A percentile compares a stretch with the other conserved stretches of the same genome.
Evolutionary conservation across 2,113 vertebrate species (phyloP).

Genomic region (Dipodomys ordii): DNA sequence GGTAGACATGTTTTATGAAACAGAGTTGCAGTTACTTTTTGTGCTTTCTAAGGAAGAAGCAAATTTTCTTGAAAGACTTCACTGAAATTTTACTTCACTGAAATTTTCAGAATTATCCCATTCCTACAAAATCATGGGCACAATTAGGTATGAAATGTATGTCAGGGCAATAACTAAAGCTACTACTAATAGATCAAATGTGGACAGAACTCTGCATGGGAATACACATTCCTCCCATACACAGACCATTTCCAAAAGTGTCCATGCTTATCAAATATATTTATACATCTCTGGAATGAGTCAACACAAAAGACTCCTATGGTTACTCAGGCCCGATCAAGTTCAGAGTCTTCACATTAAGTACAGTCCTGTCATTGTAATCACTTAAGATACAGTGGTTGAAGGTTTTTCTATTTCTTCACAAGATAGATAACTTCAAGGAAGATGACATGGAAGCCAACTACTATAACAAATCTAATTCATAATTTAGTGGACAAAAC

Average conservation of each 20-base stretch:
- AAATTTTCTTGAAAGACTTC: background rate
- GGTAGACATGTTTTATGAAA: background rate
- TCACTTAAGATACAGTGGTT: background rate
- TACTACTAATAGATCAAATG: no score
- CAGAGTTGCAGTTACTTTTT: background rate
- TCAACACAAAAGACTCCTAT: background rate
- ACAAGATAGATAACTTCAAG: background rate
- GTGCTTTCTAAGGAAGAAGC: background rate
- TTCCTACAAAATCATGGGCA: background rate
- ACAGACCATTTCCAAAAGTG: background rate
- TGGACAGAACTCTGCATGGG: background rate
- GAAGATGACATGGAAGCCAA: background rate
- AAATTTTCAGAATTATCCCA: slow-evolving; percentile 32
- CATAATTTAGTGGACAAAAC: background rate
- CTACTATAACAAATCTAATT: background rate
- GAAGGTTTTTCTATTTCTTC: background rate
- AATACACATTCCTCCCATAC: background rate
- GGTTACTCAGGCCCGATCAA: background rate
- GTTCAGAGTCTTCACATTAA: background rate
- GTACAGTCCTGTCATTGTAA: background rate
- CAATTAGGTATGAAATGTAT: background rate
- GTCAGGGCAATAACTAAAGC: background rate
- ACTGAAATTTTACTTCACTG: background rate
- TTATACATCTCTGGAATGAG: background rate
- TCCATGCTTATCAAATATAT: background rate